phyloP scores from a whole-genome alignment of 2,797 vertebrate species.

The Oceanodroma leucorhoa region DNA sequence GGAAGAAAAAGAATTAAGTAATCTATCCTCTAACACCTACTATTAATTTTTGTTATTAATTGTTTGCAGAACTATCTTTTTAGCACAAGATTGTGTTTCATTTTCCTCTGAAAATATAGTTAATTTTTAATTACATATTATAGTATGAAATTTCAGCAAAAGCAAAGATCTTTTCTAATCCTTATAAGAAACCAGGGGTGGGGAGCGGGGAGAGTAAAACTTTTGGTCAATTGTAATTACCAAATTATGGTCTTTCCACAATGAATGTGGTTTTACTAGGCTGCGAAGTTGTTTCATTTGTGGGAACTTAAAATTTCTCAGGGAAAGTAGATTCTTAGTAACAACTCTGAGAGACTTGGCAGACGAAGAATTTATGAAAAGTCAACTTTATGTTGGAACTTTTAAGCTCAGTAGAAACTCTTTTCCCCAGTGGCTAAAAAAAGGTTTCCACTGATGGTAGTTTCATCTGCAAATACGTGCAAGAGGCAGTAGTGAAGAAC shows the following conservation, averaged over 20 bases:
- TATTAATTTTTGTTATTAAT: background rate
- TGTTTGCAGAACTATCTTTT: background rate
- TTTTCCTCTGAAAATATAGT: background rate
- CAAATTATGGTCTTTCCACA: background rate
- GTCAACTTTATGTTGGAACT: background rate
- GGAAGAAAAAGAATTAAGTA: background rate
- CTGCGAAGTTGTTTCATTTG: background rate
- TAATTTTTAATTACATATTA: background rate
- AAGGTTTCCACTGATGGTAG: background rate
- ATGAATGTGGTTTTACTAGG: background rate
- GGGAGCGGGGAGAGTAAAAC: background rate
- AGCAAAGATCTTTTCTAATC: background rate
- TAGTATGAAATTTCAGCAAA: background rate
- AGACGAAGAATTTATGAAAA: background rate
- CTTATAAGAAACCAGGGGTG: background rate
- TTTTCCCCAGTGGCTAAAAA: background rate
- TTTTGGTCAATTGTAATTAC: background rate
- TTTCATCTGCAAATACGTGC: background rate
- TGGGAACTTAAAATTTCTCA: rapidly evolving
- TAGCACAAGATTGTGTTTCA: background rate
- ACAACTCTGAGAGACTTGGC: background rate
- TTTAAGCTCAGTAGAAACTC: background rate
- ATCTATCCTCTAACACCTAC: background rate
- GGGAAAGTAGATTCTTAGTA: background rate
- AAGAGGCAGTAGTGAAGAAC: background rate